Conservation (phyloP, 2,888 invertebrate species). For the Phorcus lineatus region DNA sequence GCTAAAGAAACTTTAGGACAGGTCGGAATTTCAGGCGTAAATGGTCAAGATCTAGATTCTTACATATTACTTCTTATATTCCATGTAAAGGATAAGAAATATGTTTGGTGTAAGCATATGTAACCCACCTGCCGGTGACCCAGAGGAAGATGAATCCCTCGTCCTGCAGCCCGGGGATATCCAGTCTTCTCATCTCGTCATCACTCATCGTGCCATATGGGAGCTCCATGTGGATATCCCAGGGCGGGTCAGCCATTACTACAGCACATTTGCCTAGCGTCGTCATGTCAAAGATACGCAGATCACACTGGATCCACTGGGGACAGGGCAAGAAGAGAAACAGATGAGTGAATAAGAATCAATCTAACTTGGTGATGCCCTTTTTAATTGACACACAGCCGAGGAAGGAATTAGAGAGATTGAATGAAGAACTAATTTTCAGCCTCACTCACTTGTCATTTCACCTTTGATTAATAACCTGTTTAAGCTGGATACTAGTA, state of each 20-base stretch:
- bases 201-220: conserved; percentile 99
- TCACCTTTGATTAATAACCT: too few relatives aligned
- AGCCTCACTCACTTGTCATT: background rate
- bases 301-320: conserved; percentile 98
- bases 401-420: background rate
- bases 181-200: conserved; percentile 97
- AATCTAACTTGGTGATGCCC: too few relatives aligned
- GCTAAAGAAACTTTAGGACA: too few relatives aligned
- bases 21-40: too few relatives aligned
- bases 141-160: conserved; percentile 97
- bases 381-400: too few relatives aligned
- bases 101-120: too few relatives aligned
- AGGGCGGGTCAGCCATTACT: conserved; percentile 93
- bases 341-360: too few relatives aligned
- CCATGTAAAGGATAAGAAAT: too few relatives aligned
- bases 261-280: conserved; percentile 97
- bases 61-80: too few relatives aligned
- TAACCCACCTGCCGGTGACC: conserved; percentile 90
- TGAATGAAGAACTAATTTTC: background rate
- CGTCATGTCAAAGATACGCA: conserved; percentile 92
- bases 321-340: conserved; percentile 77
- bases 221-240: conserved; percentile 99
- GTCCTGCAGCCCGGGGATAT: conserved; percentile 94
- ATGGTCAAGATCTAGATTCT: too few relatives aligned
- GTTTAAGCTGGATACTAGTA: too few relatives aligned